These are phyloP conservation scores for Ptychodera flava DNA, from an alignment of 35 echinoderm and acorn worm species.

Conservation along the genomic window DNA sequence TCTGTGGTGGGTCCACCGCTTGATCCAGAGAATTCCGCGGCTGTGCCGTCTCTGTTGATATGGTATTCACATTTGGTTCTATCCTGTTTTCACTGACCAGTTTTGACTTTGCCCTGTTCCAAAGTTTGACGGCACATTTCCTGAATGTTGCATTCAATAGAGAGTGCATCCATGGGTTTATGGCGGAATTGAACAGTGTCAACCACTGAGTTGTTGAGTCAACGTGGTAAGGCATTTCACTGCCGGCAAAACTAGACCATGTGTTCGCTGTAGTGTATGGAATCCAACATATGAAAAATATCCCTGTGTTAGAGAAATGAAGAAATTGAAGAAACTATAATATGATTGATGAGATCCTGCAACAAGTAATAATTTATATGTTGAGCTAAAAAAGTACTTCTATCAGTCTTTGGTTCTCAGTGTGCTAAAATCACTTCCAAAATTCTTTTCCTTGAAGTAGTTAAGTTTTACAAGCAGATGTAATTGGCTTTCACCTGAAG, in stretches of 20 bases:
- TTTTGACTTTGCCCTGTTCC: neutral
- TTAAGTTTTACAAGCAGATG: too few relatives aligned
- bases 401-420: too few relatives aligned
- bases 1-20: too few relatives aligned
- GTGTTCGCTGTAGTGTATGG: constrained; percentile 62
- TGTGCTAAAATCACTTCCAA: too few relatives aligned
- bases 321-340: neutral
- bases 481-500: too few relatives aligned
- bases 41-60: too few relatives aligned
- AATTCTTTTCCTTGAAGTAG: too few relatives aligned
- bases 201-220: constrained; percentile 45
- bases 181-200: constrained; percentile 79
- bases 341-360: neutral
- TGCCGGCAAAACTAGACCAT: constrained; percentile 1
- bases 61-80: too few relatives aligned
- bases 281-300: constrained; percentile 85
- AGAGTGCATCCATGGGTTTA: constrained; percentile 92
- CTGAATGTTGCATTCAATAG: constrained; percentile 80
- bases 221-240: neutral
- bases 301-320: constrained; percentile 38
- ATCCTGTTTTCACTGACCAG: neutral
- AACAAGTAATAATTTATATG: too few relatives aligned
- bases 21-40: too few relatives aligned
- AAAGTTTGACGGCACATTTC: constrained; percentile 25
- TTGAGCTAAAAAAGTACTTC: too few relatives aligned